phyloP scores from a whole-genome alignment of 2,113 vertebrate species.

The Chauna torquata region DNA sequence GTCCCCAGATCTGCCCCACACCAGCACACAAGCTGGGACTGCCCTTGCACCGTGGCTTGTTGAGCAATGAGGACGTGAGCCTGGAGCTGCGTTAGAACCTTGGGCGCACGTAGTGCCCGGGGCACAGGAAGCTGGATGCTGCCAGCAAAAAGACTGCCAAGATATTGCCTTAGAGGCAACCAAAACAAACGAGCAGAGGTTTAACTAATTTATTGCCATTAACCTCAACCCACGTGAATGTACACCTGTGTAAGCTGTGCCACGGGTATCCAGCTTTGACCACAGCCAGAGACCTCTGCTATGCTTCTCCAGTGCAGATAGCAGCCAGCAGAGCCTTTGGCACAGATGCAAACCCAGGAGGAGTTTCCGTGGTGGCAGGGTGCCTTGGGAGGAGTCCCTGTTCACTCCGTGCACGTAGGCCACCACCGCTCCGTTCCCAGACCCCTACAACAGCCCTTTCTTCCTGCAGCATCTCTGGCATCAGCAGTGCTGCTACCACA shows the following conservation, averaged over 20 bases:
- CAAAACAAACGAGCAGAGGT: background rate
- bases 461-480: background rate
- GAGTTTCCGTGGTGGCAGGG: background rate
- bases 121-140: background rate
- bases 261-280: background rate
- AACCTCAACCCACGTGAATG: background rate
- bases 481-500: background rate
- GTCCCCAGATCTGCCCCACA: background rate
- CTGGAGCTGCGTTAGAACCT: accelerated
- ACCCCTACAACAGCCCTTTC: background rate
- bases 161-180: background rate
- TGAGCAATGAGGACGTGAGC: background rate
- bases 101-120: too few species aligned
- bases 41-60: accelerated
- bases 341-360: background rate
- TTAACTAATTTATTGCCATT: background rate
- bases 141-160: background rate
- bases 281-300: background rate
- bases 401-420: background rate
- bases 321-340: background rate
- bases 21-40: background rate
- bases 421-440: accelerated
- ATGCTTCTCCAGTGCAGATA: background rate
- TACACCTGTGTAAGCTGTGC: background rate
- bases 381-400: background rate